Conservation (phyloP, 2,888 invertebrate species). For the Nomada fucata region DNA sequence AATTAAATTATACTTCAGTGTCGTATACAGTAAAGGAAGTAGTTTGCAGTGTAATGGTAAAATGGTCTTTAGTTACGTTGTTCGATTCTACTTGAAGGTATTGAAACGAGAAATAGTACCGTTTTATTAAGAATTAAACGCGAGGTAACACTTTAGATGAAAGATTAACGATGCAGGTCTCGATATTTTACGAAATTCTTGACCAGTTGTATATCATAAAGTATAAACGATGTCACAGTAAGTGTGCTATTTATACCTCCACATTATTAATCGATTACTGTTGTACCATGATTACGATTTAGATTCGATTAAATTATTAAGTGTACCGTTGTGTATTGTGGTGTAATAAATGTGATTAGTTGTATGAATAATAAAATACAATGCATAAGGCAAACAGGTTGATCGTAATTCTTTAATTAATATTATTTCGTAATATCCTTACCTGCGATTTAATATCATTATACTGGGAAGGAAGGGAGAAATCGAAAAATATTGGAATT, state of each 20-base stretch:
- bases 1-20: conserved; percentile 20
- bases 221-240: conserved; percentile 78
- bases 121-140: conserved; percentile 29
- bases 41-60: conserved; percentile 16
- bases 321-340: conserved; percentile 83
- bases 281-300: conserved; percentile 79
- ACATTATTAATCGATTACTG: conserved; percentile 77
- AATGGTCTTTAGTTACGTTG: conserved; percentile 27
- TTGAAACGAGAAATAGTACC: conserved; percentile 14
- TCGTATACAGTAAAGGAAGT: conserved; percentile 10
- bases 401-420: not conserved
- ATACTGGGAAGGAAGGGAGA: too few relatives aligned
- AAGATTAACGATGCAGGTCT: conserved; percentile 38
- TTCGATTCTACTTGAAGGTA: conserved; percentile 21
- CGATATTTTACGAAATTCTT: conserved; percentile 56
- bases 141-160: conserved; percentile 45
- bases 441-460: not conserved
- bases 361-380: conserved; percentile 71
- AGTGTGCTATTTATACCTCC: conserved; percentile 83
- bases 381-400: conserved; percentile 62
- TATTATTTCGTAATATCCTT: not conserved
- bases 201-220: conserved; percentile 73
- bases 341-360: conserved; percentile 84
- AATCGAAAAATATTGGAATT: too few relatives aligned
- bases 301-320: conserved; percentile 83